Evolutionary conservation across 2,797 vertebrate genomes (phyloP), one percentile per base, ranked within the genome.

Genomic region (Labeo calbasu): DNA sequence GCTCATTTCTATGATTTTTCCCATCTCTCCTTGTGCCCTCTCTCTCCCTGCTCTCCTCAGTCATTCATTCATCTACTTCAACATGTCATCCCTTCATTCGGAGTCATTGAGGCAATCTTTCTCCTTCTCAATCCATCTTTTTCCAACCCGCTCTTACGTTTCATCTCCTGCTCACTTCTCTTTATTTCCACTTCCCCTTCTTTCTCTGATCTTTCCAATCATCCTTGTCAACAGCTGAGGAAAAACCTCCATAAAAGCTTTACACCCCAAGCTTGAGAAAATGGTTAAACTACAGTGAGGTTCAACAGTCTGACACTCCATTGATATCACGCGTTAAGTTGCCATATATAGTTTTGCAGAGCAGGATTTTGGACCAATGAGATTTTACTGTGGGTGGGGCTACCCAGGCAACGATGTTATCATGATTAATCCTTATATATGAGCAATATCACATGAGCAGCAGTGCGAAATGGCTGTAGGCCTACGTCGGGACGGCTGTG

Each of bases 1-100:
- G 70, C 40, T 87, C 15, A n/a, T 82, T 79, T 81, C 51, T 15
- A 85, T 86, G 77, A 87, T 76, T 80, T 86, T 80, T 55, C 50
- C 53, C 84, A 86, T 77, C 84, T 82, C 28, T 85, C 77, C 65
- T 66, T 23, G 21, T 84, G 50, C 69, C 76, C 57, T 43, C 72
- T 40, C 75, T 63, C 79, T 55, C 73, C 75, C 59, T 86, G 77
- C 69, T 82, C 69, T 63, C 79, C 53, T 50, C 77, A 76, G 75
- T 83, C 85, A 79, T 71, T 63, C 80, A 81, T 86, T 88, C 87
- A 87, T 90, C 84, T 89, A 43, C 69, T 80, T 81, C 81, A 19
- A 17, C 55, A 66, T 63, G 77, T 86, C 85, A 84, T 79, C 32
- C 84, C 81, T 85, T 85, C 85, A 69, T 82, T 77, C 65, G 65